A percentile compares a stretch with the other conserved stretches of the same genome.
phyloP scores from a whole-genome alignment of 2,113 vertebrate species.

The Neogobius melanostomus region DNA sequence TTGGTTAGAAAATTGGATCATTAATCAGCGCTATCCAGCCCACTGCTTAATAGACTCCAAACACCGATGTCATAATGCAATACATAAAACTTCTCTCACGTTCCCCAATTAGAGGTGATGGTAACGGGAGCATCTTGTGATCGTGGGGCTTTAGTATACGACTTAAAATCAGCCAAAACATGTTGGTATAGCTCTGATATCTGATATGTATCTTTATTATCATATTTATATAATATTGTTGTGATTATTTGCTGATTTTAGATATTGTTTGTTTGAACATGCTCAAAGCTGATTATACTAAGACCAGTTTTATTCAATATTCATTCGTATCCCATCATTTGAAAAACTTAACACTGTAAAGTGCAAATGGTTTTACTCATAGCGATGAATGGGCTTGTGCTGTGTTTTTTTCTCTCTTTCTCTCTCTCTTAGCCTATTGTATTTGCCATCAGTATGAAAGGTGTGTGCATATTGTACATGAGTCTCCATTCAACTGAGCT shows the following conservation, averaged over 20 bases:
- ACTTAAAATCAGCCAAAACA: not conserved
- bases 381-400: too few relatives aligned
- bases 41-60: not conserved
- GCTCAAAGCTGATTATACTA: too few relatives aligned
- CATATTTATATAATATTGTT: too few relatives aligned
- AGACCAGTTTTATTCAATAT: too few relatives aligned
- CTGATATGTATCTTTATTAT: too few relatives aligned
- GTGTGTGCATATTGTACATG: constrained; percentile 74
- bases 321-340: too few relatives aligned
- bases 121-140: not conserved
- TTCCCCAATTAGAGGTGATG: not conserved
- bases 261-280: too few relatives aligned
- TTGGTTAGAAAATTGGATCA: constrained; percentile 33
- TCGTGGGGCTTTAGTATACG: not conserved
- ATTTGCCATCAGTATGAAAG: constrained; percentile 50
- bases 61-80: constrained; percentile 13
- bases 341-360: too few relatives aligned
- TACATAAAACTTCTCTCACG: not conserved
- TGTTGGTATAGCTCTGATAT: too few relatives aligned
- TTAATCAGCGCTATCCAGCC: constrained; percentile 35
- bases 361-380: too few relatives aligned
- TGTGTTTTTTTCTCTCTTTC: too few relatives aligned
- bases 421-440: constrained; percentile 7
- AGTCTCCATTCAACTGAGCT: constrained; percentile 64
- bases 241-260: too few relatives aligned